Evolutionary conservation across 1,140 invertebrate genomes (phyloP), one percentile per base, ranked within the genome.

Genomic region (Drosophila nasuta): DNA sequence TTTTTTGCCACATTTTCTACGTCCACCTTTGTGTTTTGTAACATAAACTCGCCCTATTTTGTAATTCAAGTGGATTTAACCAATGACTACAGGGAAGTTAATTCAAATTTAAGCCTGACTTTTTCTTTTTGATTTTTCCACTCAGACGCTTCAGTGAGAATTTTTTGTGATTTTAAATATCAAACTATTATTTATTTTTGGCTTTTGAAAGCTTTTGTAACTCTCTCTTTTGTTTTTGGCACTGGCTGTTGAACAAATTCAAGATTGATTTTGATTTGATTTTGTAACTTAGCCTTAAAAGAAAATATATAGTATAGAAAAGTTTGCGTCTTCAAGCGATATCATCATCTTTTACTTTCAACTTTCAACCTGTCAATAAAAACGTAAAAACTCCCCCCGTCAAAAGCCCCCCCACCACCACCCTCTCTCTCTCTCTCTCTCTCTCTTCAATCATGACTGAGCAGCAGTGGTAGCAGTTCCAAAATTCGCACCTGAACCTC

Each of bases 391-490:
- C 33, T 41, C 64, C 57, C 25, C 6, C 11, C 17, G 48, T 41
- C 33, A 41, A 45, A 25, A 33, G 33, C 51, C 62, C 62, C 48
- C 20, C 33, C 73, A 33, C 30, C 35, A 38, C 33, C 77, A 2
- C 20, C 1, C n/a, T n/a, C n/a, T n/a, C 20, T 4, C 20, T 25
- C 20, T 25, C 20, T 25, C 20, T 25, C 20, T 25, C 20, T 25
- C 20, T 25, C 77, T 69, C 38, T 49, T n/a, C 62, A 67, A 81
- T 90, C 85, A 89, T 89, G 85, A 89, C 85, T 89, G 85, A 89
- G 85, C 85, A 89, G 85, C 85, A 89, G 75, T 89, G 85, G 85
- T 89, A 89, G 85, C 85, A 85, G 85, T 89, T 89, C 85, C 85
- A 89, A 90, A 89, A 89, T 85, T 77, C 74, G 70, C 75, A 77